A percentile compares a stretch with the other conserved stretches of the same genome.
phyloP scores from a whole-genome alignment of 2,113 vertebrate genomes.

The Atlantisia rogersi region DNA sequence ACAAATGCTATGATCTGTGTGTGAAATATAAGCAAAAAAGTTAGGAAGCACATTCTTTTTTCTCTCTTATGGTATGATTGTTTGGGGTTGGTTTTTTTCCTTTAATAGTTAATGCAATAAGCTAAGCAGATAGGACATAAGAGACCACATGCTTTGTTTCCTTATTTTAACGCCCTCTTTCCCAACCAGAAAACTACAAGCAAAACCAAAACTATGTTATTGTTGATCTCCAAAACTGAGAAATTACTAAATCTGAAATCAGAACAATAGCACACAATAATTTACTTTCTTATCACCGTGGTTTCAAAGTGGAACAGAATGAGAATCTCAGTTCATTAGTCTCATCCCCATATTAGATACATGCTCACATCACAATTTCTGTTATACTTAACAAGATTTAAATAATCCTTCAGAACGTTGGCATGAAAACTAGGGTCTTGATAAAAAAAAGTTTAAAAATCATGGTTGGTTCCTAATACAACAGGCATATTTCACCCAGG shows the following conservation, averaged over 20 bases:
- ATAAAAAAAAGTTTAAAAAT: neutral
- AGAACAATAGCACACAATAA: neutral
- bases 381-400: neutral
- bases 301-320: neutral
- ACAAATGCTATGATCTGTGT: neutral
- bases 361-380: neutral
- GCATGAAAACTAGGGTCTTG: neutral
- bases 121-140: fast-evolving
- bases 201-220: neutral
- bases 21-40: fast-evolving
- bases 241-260: neutral
- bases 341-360: neutral
- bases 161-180: neutral
- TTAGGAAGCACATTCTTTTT: neutral
- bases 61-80: neutral
- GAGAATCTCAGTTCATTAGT: neutral
- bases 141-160: neutral
- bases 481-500: fast-evolving
- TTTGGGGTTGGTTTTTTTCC: neutral
- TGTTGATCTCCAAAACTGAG: neutral
- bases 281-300: neutral
- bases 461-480: neutral
- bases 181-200: neutral
- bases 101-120: fast-evolving
- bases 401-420: neutral